These are phyloP conservation scores for Drosophila demipolita DNA, from an alignment of 2,888 invertebrate species.

Conservation along the genomic window DNA sequence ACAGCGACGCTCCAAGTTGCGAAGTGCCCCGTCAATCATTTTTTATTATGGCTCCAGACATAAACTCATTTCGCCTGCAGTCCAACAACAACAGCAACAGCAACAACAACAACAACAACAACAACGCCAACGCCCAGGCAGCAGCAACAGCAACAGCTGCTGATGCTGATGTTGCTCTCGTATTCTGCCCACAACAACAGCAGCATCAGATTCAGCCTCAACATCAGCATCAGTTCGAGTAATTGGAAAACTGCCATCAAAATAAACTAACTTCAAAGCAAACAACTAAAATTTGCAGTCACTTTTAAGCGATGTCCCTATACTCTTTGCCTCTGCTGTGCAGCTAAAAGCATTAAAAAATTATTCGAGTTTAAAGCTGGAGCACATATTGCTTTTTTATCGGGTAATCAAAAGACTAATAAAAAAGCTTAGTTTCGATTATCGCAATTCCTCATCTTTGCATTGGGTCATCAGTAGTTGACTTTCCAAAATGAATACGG, in stretches of 20 bases:
- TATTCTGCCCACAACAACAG: slow-evolving; percentile 68
- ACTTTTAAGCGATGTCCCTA: not conserved
- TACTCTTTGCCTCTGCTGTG: not conserved
- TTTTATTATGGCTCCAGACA: slow-evolving; percentile 79
- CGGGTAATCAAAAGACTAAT: not conserved
- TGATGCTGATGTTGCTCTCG: slow-evolving; percentile 18
- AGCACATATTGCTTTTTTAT: not conserved
- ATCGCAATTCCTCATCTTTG: not conserved
- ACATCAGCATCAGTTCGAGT: slow-evolving; percentile 40
- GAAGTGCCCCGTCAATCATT: slow-evolving; percentile 78
- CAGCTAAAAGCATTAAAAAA: not conserved
- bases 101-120: slow-evolving; percentile 33
- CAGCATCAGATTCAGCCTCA: slow-evolving; percentile 60
- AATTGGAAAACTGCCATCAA: slow-evolving; percentile 76
- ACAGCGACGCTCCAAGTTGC: slow-evolving; percentile 35
- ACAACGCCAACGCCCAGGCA: slow-evolving; percentile 60
- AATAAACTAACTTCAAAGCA: slow-evolving; percentile 63
- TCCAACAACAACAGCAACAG: slow-evolving; percentile 23
- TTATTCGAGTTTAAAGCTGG: not conserved
- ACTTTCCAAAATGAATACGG: not conserved
- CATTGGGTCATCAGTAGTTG: not conserved
- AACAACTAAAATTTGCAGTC: not conserved
- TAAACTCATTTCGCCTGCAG: slow-evolving; percentile 78
- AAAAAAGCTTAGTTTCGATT: not conserved
- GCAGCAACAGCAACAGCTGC: slow-evolving; percentile 29